phyloP scores from a whole-genome alignment of 2,888 invertebrate genomes.

The Mallateleia sp. region DNA sequence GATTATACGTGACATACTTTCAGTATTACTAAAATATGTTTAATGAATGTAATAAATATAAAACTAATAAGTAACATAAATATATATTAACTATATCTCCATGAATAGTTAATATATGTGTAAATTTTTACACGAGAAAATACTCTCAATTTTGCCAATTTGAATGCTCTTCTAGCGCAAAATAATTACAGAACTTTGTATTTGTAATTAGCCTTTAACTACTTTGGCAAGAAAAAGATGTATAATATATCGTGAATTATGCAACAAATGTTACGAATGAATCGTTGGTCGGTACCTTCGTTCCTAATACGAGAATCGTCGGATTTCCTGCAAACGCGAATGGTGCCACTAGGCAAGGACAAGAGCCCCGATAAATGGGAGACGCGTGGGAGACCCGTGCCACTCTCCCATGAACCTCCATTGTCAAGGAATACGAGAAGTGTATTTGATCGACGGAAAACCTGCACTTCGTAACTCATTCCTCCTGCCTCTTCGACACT shows the following conservation, averaged over 20 bases:
- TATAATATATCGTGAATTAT: slow-evolving; percentile 21
- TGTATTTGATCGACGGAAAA: slow-evolving; percentile 72
- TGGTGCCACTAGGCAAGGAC: slow-evolving; percentile 86
- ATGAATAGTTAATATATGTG: too few species aligned
- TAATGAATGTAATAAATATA: too few species aligned
- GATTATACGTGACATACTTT: too few species aligned
- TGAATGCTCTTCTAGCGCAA: too few species aligned
- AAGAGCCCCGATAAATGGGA: slow-evolving; percentile 82
- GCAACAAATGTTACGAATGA: slow-evolving; percentile 43
- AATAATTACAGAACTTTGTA: too few species aligned
- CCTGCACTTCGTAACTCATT: slow-evolving; percentile 63
- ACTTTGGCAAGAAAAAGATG: neutral
- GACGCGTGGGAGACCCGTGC: slow-evolving; percentile 84
- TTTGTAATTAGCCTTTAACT: neutral
- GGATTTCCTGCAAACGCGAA: slow-evolving; percentile 77
- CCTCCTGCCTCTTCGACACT: slow-evolving; percentile 53
- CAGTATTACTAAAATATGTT: too few species aligned
- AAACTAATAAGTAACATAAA: too few species aligned
- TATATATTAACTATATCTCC: too few species aligned
- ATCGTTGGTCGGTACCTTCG: slow-evolving; percentile 16
- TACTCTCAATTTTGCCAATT: too few species aligned
- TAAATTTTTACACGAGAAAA: too few species aligned
- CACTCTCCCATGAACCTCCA: slow-evolving; percentile 87
- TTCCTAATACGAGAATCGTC: slow-evolving; percentile 53
- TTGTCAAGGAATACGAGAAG: slow-evolving; percentile 84